phyloP scores from a whole-genome alignment of 1,140 invertebrate species.

The Solenopsis invicta region DNA sequence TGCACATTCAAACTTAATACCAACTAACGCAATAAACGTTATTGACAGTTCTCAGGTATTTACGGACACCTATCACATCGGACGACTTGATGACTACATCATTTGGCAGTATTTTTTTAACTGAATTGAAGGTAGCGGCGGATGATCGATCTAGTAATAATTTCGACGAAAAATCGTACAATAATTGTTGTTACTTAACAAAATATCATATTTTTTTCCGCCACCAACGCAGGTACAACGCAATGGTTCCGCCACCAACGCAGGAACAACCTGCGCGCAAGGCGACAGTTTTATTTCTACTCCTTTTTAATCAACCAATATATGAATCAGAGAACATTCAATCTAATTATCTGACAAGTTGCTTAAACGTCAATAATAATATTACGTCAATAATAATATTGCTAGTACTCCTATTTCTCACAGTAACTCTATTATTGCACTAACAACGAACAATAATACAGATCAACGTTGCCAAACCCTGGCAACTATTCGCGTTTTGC shows the following conservation, averaged over 20 bases:
- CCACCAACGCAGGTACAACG: too few relatives aligned
- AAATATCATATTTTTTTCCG: conserved; percentile 64
- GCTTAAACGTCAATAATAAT: conserved; percentile 75
- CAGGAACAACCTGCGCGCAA: conserved; percentile 45
- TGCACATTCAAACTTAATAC: conserved; percentile 47
- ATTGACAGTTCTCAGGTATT: conserved; percentile 63
- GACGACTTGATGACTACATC: conserved; percentile 79
- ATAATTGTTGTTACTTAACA: conserved; percentile 54
- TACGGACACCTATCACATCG: conserved; percentile 68
- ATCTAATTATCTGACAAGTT: conserved; percentile 65
- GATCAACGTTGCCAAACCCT: too few relatives aligned
- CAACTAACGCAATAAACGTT: conserved; percentile 20
- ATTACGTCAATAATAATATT: conserved; percentile 79
- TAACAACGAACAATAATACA: conserved; percentile 42
- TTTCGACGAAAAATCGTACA: conserved; percentile 25
- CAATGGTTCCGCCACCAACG: too few relatives aligned
- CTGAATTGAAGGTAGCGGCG: conserved; percentile 39
- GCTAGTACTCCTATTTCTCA: conserved; percentile 62
- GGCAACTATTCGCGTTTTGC: too few relatives aligned
- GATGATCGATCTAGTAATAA: conserved; percentile 45
- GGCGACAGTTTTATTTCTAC: conserved; percentile 75
- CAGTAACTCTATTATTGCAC: conserved; percentile 55
- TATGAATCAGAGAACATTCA: conserved; percentile 73
- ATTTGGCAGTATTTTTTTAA: conserved; percentile 75
- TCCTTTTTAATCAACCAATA: conserved; percentile 72